Evolutionary conservation across 2,888 invertebrate genomes (phyloP).

Genomic region (Acutogordius australiensis): DNA sequence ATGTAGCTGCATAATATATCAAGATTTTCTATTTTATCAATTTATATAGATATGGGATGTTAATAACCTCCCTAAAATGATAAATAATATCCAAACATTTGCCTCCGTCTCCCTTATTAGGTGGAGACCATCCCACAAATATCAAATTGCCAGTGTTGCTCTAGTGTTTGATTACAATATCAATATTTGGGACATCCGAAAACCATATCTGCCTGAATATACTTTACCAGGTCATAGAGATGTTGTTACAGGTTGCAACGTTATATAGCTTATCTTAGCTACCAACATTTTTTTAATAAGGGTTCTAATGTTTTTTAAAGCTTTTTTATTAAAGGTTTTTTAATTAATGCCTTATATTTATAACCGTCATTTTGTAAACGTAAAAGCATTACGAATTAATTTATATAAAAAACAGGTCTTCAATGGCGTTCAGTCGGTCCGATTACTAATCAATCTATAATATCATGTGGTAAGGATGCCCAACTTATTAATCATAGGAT

Average conservation of each 20-base stretch:
- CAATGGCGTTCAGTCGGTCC: background rate
- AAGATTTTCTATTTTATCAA: no score
- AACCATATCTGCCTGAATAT: background rate
- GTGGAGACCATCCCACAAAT: conserved; percentile 3
- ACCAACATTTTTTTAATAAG: no score
- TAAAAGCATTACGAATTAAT: background rate
- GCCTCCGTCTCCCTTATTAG: background rate
- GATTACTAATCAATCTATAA: background rate
- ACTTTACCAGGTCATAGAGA: background rate
- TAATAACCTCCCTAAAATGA: background rate
- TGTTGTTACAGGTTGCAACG: conserved; percentile 6
- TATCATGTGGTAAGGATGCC: background rate
- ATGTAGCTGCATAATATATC: no score
- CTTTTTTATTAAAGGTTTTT: background rate
- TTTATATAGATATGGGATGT: background rate
- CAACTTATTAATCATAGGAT: background rate
- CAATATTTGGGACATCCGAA: background rate
- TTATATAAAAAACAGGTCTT: no score
- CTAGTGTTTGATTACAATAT: conserved; percentile 5
- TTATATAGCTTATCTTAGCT: no score
- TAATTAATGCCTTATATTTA: background rate
- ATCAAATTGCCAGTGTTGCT: conserved; percentile 1
- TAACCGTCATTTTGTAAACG: background rate
- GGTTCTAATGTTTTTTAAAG: background rate
- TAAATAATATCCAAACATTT: conserved; percentile 6